Conservation (phyloP, 2,888 invertebrate species). For the Erebia aethiops region DNA sequence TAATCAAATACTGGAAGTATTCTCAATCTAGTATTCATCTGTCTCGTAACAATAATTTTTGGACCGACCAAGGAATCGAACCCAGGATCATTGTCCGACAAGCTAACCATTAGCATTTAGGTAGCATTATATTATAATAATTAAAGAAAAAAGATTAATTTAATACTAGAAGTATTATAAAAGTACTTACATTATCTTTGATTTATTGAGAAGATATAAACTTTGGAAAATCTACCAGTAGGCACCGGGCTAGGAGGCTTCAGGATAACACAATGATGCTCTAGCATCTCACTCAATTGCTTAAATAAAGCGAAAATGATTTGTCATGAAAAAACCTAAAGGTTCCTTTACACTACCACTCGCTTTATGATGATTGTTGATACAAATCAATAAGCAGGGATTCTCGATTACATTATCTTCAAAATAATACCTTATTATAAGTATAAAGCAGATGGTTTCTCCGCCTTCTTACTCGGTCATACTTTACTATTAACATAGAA, state of each 20-base stretch:
- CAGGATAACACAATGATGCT: neutral
- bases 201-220: neutral
- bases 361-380: neutral
- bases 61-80: neutral
- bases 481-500: conserved; percentile 1
- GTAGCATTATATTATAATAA: neutral
- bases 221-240: neutral
- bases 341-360: neutral
- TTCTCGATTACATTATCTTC: neutral
- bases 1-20: too few relatives aligned
- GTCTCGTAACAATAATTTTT: neutral
- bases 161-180: neutral
- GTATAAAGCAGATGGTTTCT: neutral
- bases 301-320: conserved; percentile 1
- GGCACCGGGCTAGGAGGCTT: neutral
- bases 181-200: conserved; percentile 2
- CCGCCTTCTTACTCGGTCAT: neutral
- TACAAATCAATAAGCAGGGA: neutral
- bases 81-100: neutral
- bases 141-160: neutral
- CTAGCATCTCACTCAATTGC: neutral
- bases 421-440: neutral
- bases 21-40: too few relatives aligned
- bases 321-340: conserved; percentile 1
- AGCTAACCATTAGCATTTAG: neutral